These are phyloP conservation scores for Barnardius zonarius DNA, from an alignment of 2,113 vertebrate species.

Conservation along the genomic window DNA sequence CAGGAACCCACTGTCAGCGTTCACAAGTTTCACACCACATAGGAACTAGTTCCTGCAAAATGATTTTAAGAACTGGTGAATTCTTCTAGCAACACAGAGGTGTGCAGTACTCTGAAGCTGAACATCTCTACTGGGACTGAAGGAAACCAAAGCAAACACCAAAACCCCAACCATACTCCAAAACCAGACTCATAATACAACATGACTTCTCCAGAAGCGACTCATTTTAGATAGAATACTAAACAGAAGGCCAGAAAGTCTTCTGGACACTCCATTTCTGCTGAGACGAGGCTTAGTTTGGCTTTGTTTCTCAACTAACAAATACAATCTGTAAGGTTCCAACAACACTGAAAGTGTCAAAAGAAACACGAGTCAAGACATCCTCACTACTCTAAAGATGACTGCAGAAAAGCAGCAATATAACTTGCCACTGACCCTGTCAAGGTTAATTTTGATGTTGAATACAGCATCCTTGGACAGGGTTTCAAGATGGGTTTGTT, in stretches of 20 bases:
- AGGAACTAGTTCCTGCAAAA: background rate
- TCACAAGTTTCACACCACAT: background rate
- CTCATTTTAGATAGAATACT: background rate
- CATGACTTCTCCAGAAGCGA: background rate
- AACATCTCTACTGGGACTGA: background rate
- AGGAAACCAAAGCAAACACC: background rate
- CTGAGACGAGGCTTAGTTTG: rapidly evolving
- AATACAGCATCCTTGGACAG: background rate
- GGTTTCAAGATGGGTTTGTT: background rate
- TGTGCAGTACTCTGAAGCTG: background rate
- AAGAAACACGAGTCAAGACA: background rate
- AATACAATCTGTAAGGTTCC: background rate
- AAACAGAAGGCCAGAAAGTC: background rate
- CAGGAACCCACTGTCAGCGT: constrained; percentile 33
- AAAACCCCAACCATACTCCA: background rate
- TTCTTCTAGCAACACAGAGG: background rate
- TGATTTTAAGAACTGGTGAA: background rate
- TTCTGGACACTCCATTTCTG: background rate
- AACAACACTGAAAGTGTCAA: background rate
- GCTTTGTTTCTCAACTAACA: background rate
- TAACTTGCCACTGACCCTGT: background rate
- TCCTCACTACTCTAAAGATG: background rate
- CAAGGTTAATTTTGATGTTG: background rate
- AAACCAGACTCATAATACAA: background rate
- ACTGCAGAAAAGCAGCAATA: background rate